Base-by-base conservation (phyloP, 2,888 invertebrate genomes). In the Hecatera dysodea region DNA sequence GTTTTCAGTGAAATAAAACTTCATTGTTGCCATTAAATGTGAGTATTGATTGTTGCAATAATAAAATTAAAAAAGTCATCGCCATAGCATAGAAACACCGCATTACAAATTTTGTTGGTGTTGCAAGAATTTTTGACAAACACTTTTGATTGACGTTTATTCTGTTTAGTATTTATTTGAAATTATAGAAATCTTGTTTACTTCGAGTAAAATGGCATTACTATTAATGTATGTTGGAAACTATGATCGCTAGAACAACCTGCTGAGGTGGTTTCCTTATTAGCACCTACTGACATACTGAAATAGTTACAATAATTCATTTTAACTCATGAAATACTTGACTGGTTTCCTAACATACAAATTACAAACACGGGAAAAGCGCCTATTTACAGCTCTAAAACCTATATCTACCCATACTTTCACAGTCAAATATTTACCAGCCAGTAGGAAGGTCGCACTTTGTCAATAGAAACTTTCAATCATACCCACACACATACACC, bases 31-130 rank as follows among this genome's bases (percentile, higher is more conserved):
- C 95, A 95, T 91, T 86, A 90, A 90, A 91, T 71, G 93, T 92
- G 83, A 92, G 92, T 93, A 89, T 87, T 83, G 81, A 93, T 94
- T 95, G 95, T 95, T 95, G 95, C 95, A 95, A 94, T 93, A 90
- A 89, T 89, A 87, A 91, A 91, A 86, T 85, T 81, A 84, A 82
- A 91, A 93, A 93, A 94, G 89, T 91, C 88, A 86, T 86, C 79
- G 86, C 85, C 82, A 85, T 87, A 88, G 84, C 85, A 91, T 94
- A 95, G 95, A 95, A 95, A 95, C 95, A 93, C 94, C 90, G 87
- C 88, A 80, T 44, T 67, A 74, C 52, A 76, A 83, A 86, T 85
- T 85, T 69, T 48, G 76, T 53, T 88, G 84, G 94, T 94, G 95
- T 95, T 95, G 95, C 95, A 95, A 95, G 91, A 93, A 84, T 86